phyloP scores from a whole-genome alignment of 2,797 vertebrate genomes.

The Neosilurus mollespiculum region DNA sequence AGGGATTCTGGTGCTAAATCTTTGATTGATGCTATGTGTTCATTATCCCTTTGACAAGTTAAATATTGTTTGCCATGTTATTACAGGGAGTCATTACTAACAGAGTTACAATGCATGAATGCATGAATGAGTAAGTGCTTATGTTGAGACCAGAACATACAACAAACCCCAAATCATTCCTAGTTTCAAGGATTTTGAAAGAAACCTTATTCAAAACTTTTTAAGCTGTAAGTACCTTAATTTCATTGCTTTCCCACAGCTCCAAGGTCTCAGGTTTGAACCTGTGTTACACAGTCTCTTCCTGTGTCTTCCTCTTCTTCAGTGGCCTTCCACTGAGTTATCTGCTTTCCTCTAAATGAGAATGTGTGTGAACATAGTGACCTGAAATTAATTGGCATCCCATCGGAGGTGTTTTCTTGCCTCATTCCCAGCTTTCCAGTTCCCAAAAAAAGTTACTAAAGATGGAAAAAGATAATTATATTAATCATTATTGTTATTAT shows the following conservation, averaged over 20 bases:
- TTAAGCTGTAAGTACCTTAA: not conserved
- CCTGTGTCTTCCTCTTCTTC: not conserved
- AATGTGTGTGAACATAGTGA: not conserved
- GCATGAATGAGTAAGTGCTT: not conserved
- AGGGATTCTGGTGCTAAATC: not conserved
- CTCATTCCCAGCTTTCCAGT: not conserved
- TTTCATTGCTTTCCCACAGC: not conserved
- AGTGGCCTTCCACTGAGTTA: not conserved
- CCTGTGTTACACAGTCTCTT: not conserved
- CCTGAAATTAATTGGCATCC: not conserved
- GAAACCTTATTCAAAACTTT: not conserved
- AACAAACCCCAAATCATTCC: not conserved
- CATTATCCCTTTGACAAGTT: not conserved
- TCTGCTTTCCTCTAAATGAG: not conserved
- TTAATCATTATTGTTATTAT: too few species aligned
- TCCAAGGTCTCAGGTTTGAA: not conserved
- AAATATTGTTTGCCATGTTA: not conserved
- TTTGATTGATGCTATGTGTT: not conserved
- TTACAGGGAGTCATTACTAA: not conserved
- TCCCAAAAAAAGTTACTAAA: not conserved
- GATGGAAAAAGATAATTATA: not conserved
- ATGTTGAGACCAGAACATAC: not conserved
- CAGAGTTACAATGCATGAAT: not conserved
- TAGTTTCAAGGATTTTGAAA: not conserved
- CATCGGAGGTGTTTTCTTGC: not conserved